Conservation (phyloP, 2,888 invertebrate species). For the Sepiola atlantica region DNA sequence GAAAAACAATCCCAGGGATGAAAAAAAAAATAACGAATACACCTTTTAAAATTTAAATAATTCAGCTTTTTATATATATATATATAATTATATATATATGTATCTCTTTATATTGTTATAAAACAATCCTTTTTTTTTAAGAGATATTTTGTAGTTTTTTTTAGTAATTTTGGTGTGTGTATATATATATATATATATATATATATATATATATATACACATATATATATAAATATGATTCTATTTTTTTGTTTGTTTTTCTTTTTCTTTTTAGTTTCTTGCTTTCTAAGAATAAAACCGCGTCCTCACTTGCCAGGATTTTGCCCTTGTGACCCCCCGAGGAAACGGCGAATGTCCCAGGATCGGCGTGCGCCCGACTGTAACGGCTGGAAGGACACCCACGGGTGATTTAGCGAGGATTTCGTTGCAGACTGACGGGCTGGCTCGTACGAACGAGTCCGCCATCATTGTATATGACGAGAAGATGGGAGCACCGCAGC, state of each 20-base stretch:
- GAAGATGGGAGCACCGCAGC: neutral
- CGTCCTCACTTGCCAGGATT: conserved; percentile 18
- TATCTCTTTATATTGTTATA: neutral
- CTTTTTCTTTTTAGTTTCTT: neutral
- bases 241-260: neutral
- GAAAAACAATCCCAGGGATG: neutral
- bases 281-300: neutral
- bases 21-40: neutral
- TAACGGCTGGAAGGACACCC: neutral
- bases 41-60: neutral
- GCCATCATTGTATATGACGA: neutral
- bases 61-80: neutral
- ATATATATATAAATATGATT: neutral
- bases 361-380: neutral
- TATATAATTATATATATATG: neutral
- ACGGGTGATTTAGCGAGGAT: neutral
- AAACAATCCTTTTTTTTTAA: neutral
- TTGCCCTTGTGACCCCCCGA: neutral
- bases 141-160: neutral
- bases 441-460: neutral
- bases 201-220: neutral
- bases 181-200: neutral
- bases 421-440: neutral
- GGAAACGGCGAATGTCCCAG: neutral
- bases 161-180: neutral